Evolutionary conservation across 92 coral and sea anemone species (phyloP).

Genomic region (Galaxea fascicularis): DNA sequence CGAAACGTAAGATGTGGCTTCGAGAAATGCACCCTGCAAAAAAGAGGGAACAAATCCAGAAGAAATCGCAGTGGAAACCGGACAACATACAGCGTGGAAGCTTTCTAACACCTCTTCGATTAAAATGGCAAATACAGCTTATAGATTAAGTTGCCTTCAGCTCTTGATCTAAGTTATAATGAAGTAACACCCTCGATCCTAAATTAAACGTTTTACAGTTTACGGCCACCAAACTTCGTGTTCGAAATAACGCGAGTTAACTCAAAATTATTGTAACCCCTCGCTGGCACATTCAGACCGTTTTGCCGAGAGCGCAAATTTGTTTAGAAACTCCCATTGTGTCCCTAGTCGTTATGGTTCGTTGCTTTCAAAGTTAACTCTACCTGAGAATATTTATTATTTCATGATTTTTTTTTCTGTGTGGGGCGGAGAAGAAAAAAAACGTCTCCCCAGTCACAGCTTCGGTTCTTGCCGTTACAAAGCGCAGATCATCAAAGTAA

Average conservation of each 20-base stretch:
- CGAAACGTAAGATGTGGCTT: no score
- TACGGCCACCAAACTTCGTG: background rate
- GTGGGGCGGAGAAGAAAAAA: background rate
- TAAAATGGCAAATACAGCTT: conserved; percentile 22
- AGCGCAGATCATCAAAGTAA: background rate
- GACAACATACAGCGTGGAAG: background rate
- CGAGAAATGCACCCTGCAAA: no score
- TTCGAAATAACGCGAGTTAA: no score
- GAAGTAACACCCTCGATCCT: background rate
- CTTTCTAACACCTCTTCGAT: conserved; percentile 10
- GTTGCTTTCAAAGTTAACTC: conserved; percentile 5
- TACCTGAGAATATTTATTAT: conserved; percentile 14
- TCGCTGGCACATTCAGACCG: background rate
- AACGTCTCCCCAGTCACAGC: background rate
- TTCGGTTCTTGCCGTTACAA: background rate
- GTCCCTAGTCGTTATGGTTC: conserved; percentile 11
- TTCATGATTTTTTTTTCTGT: background rate
- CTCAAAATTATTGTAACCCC: background rate
- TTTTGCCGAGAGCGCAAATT: conserved; percentile 10
- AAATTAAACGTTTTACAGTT: background rate
- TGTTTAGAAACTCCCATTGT: conserved; percentile 34
- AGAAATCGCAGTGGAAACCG: background rate
- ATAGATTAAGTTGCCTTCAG: background rate
- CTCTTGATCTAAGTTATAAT: background rate
- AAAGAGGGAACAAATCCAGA: no score